Evolutionary conservation across 2,797 vertebrate species (phyloP), one percentile per base, ranked within the genome.

Genomic region (Tamandua tetradactyla): DNA sequence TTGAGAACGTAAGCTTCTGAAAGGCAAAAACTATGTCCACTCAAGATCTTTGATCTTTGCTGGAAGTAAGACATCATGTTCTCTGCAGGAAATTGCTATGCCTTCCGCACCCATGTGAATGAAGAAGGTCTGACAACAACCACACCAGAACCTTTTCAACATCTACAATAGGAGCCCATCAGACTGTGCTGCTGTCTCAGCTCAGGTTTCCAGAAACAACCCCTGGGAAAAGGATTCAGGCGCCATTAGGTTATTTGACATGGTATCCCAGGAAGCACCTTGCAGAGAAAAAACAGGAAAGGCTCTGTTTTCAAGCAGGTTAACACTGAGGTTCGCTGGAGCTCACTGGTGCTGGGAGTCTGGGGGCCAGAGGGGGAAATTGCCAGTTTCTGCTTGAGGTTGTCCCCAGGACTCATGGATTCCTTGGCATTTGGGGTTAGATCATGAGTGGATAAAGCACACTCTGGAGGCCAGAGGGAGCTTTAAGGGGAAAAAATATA

Each of bases 1-100:
- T 7, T 11, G 44, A 79, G 25, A 74, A 52, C 7, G 1, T 69
- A 40, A 30, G 2, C 27, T 75, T 75, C 62, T 80, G 22, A 37
- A 66, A 37, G 35, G 22, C 42, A 44, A 13, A 37, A 30, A 35
- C 15, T 52, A 8, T 4, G 8, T 13, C 49, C 64, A 27, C 30
- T 49, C 42, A 61, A 37, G 30, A 47, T 55, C n/a, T 71, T 81
- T n/a, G 69, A 30, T 88, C 42, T 55, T 88, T 72, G 35, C 64
- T 59, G 40, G 27, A 52, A 59, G 35, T 6, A 87, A 32, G 32
- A 44, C 9, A 0, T 0, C 9, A 8, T 62, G 17, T 2, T 37
- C 44, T 93, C 69, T 49, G 22, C 64, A 15, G 55, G 55, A 20
- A 55, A 22, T 55, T 22, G 55, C 55, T 55, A 55, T 55, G 20